Evolutionary conservation across 2,888 invertebrate genomes (phyloP), one percentile per base, ranked within the genome.

Genomic region (Vesta saturnalis): DNA sequence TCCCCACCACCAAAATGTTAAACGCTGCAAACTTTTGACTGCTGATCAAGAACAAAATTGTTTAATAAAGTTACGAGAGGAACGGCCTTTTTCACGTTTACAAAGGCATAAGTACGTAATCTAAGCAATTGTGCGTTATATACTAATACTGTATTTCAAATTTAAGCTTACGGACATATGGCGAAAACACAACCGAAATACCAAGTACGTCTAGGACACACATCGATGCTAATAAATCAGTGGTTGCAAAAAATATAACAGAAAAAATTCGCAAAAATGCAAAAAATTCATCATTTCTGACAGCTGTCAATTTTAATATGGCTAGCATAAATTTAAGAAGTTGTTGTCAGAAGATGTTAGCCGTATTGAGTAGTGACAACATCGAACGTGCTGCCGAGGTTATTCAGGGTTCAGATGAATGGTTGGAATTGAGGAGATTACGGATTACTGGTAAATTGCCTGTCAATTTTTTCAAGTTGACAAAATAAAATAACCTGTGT

Each of bases 391-490:
- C 23, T 23, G 23, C 23, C 23, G 23, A 23, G 8, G 23, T 23
- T 23, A 23, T 23, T 23, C 23, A 23, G 23, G 23, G 23, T 23
- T 23, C 23, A 23, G 23, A 23, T 23, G 23, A 23, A 23, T 23
- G 23, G 23, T 23, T 23, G 23, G 23, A 23, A 23, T 23, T 23
- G 23, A 23, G 23, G 23, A 23, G 23, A 23, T 23, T 23, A 23
- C 23, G 23, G 23, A 43, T 43, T 43, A 43, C 43, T 43, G 43
- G 43, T 43, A 43, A 43, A 43, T 43, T 43, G n/a, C n/a, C n/a
- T 43, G 3, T 12, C 43, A n/a, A 43, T 43, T 43, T 43, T 43
- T 43, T 23, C 8, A 23, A 23, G 23, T 8, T 23, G 23, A 23
- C 23, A 23, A 23, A 23, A 23, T 23, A 43, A 43, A n/a, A 5